Evolutionary conservation across 2,113 vertebrate species (phyloP).

Genomic region (Phycodurus eques): DNA sequence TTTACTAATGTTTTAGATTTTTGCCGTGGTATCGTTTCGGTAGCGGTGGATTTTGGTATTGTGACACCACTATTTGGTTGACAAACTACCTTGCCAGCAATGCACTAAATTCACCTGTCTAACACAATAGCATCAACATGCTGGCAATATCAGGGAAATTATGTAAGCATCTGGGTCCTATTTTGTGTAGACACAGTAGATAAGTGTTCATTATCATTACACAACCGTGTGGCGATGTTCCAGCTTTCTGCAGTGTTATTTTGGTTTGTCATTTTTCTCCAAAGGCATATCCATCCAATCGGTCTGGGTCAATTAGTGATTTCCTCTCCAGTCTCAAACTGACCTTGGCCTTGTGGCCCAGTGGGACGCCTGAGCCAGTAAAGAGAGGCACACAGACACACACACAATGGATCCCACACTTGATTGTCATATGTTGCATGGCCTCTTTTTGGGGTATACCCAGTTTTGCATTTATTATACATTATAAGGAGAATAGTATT

Average conservation of each 20-base stretch:
- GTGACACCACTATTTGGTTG: neutral
- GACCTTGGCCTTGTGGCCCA: constrained; percentile 40
- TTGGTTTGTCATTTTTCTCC: constrained; percentile 68
- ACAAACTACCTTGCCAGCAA: neutral
- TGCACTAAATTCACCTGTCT: constrained; percentile 1
- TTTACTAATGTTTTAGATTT: too few relatives aligned
- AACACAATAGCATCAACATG: constrained; percentile 3
- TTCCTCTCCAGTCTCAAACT: constrained; percentile 63
- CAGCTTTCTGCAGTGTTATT: constrained; percentile 62
- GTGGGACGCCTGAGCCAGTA: constrained; percentile 22
- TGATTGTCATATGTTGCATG: constrained; percentile 18
- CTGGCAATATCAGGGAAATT: constrained; percentile 40
- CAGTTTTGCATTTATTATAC: neutral
- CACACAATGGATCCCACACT: constrained; percentile 21
- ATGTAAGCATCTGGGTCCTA: constrained; percentile 55
- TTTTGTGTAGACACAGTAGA: constrained; percentile 59
- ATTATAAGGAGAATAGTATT: neutral
- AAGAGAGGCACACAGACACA: constrained; percentile 11
- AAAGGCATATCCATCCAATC: constrained; percentile 61
- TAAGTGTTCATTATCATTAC: constrained; percentile 64
- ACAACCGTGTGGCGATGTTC: constrained; percentile 54
- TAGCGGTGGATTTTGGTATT: too few relatives aligned
- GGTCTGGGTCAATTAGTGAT: constrained; percentile 66
- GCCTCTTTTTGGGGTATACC: too few relatives aligned
- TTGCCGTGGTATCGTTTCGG: too few relatives aligned